A percentile compares a stretch with the other conserved stretches of the same genome.
Evolutionary conservation across 2,797 vertebrate species (phyloP).

Genomic region (Prionace glauca): DNA sequence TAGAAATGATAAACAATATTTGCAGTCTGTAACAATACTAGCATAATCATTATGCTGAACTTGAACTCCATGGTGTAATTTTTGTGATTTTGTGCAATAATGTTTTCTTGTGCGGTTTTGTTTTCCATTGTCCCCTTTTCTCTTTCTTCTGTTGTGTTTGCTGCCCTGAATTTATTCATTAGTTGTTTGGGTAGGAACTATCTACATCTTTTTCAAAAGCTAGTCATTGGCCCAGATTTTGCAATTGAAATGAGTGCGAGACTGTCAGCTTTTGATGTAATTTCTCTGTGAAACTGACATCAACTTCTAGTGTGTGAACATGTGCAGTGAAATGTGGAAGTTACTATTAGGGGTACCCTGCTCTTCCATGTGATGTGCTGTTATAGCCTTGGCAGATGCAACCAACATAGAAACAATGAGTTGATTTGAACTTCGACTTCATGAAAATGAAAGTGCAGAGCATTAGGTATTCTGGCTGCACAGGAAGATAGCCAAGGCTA

Average conservation of each 20-base stretch:
- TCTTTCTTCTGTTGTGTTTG: not conserved
- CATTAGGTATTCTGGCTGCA: not conserved
- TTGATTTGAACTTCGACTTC: not conserved
- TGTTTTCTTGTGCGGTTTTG: not conserved
- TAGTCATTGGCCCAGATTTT: not conserved
- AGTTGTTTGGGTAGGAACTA: not conserved
- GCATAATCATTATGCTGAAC: not conserved
- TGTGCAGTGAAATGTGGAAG: not conserved
- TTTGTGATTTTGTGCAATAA: not conserved
- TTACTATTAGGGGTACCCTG: not conserved
- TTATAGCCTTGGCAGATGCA: not conserved
- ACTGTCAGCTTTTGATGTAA: not conserved
- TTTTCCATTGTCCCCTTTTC: not conserved
- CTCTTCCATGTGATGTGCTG: not conserved
- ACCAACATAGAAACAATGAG: not conserved
- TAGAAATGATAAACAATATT: not conserved
- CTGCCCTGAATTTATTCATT: not conserved
- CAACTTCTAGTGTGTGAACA: not conserved
- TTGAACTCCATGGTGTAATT: not conserved
- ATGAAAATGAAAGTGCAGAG: not conserved
- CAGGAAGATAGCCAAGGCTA: too few relatives aligned
- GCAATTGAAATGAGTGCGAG: not conserved
- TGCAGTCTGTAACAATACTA: not conserved
- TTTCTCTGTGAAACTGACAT: not conserved
- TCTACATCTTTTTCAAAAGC: not conserved